Percentiles rank a stretch among this genome's conserved stretches.
phyloP scores from a whole-genome alignment of 2,797 vertebrate genomes.

The Epinephelus malabaricus region DNA sequence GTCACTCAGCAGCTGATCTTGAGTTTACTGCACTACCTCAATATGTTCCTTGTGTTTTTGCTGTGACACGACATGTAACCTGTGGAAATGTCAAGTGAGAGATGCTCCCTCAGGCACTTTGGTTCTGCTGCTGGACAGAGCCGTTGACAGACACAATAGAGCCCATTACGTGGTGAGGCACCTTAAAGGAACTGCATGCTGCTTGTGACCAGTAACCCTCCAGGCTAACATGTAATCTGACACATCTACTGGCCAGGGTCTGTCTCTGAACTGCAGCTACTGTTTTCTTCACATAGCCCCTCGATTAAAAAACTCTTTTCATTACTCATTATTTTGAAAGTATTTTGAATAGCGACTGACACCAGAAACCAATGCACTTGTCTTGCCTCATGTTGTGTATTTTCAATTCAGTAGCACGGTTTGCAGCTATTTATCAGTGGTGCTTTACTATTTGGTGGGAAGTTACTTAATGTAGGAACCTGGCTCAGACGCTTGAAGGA shows the following conservation, averaged over 20 bases:
- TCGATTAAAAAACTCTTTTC: not conserved
- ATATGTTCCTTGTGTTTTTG: not conserved
- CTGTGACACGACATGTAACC: conserved; percentile 1
- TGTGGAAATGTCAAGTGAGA: conserved; percentile 13
- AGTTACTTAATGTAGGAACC: not conserved
- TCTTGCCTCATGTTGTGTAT: not conserved
- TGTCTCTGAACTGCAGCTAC: not conserved
- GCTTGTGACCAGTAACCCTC: conserved; percentile 58
- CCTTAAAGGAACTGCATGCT: not conserved
- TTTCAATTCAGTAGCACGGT: not conserved
- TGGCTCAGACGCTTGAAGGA: not conserved
- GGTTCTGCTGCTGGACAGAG: conserved; percentile 12
- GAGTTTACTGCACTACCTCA: not conserved
- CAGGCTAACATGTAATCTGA: conserved; percentile 47
- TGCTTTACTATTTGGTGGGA: not conserved
- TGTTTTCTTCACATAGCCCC: not conserved
- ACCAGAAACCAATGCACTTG: not conserved
- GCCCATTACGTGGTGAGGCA: not conserved
- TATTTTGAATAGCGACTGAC: not conserved
- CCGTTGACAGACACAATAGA: conserved; percentile 23
- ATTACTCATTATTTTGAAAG: not conserved
- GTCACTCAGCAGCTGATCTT: not conserved
- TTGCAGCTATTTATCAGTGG: no score
- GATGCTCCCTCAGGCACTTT: conserved; percentile 28
- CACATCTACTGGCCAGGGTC: not conserved